These are phyloP conservation scores for Ctenomys sociabilis DNA, from an alignment of 2,113 vertebrate genomes.

Conservation along the genomic window DNA sequence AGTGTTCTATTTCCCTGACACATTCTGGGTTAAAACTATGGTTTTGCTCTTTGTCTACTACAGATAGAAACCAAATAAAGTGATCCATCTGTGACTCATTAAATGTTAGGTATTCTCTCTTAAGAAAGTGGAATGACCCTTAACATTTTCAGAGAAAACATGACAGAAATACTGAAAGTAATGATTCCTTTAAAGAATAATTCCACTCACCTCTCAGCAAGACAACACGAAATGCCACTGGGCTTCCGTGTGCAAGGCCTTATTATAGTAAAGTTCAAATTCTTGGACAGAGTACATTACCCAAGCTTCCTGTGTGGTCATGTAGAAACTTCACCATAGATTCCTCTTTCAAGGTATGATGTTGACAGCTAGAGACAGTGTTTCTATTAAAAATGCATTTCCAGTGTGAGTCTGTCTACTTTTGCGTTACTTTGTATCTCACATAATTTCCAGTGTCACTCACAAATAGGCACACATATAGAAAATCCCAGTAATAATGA, in stretches of 20 bases:
- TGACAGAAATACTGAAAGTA: conserved; percentile 55
- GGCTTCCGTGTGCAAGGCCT: background rate
- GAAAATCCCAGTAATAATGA: background rate
- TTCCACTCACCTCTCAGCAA: conserved; percentile 46
- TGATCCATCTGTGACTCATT: conserved; percentile 46
- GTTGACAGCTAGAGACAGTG: conserved; percentile 32
- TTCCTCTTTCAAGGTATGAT: background rate
- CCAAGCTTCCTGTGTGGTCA: conserved; percentile 5
- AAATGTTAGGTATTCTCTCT: conserved; percentile 51
- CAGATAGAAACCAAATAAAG: conserved; percentile 39
- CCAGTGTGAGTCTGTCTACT: conserved; percentile 12
- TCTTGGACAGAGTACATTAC: background rate
- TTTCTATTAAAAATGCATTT: conserved; percentile 22
- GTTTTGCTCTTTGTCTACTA: conserved; percentile 66
- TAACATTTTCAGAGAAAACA: conserved; percentile 72
- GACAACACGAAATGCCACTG: conserved; percentile 54
- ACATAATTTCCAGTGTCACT: background rate
- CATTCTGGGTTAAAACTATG: conserved; percentile 45
- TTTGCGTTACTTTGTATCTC: conserved; percentile 25
- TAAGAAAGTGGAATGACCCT: conserved; percentile 68
- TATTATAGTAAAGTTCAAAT: conserved; percentile 60
- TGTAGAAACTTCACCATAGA: background rate
- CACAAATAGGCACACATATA: background rate
- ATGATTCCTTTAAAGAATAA: conserved; percentile 68
- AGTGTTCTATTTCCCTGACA: background rate